Conservation (phyloP, 2,113 vertebrate genomes). For the Onychorhynchus coronatus region DNA sequence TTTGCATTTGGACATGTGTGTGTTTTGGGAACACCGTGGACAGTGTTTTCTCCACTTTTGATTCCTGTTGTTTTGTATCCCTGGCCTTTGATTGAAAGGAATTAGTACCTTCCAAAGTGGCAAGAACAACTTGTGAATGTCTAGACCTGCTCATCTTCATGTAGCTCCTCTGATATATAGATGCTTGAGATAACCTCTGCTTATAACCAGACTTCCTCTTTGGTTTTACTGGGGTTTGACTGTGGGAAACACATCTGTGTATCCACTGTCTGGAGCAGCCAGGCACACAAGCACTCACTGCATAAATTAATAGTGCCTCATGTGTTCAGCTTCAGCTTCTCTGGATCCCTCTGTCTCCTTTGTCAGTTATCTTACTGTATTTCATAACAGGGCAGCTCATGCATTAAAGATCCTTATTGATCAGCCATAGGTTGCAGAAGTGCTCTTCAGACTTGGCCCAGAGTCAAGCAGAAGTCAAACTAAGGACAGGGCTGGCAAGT, state of each 20-base stretch:
- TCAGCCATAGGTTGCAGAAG: neutral
- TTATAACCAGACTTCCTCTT: neutral
- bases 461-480: constrained; percentile 3
- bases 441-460: neutral
- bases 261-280: neutral
- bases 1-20: neutral
- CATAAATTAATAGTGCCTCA: neutral
- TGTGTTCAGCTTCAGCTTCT: neutral
- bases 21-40: neutral
- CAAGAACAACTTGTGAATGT: neutral
- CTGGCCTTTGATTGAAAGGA: neutral
- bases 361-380: neutral
- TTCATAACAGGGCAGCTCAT: neutral
- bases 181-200: neutral
- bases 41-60: neutral
- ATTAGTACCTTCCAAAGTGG: neutral
- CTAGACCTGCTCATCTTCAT: neutral
- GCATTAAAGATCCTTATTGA: constrained; percentile 12
- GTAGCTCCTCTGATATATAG: neutral
- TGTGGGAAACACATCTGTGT: neutral
- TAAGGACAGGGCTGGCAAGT: constrained; percentile 34
- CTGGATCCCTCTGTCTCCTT: neutral
- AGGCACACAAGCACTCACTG: neutral
- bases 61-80: neutral
- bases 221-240: neutral